phyloP scores from a whole-genome alignment of 2,113 vertebrate species.

The Nannobrachium achirus region DNA sequence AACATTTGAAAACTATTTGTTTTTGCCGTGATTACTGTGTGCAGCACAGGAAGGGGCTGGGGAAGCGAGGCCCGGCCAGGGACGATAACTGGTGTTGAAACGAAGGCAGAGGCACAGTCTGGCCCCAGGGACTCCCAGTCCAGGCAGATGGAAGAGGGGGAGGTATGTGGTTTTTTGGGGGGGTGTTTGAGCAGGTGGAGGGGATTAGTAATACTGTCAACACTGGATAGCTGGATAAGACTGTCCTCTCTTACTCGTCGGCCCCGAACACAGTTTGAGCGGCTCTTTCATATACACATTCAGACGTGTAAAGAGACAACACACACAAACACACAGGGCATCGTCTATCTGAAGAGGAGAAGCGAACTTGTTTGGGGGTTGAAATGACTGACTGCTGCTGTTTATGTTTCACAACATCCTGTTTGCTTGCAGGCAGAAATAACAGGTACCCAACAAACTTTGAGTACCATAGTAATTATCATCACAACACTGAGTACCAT shows the following conservation, averaged over 20 bases:
- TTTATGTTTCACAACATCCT: slow-evolving; percentile 8
- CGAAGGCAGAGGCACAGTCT: slow-evolving; percentile 62
- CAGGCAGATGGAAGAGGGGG: slow-evolving; percentile 72
- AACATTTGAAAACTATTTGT: slow-evolving; percentile 87
- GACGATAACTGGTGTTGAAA: slow-evolving; percentile 78
- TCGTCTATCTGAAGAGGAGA: slow-evolving; percentile 30
- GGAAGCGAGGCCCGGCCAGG: slow-evolving; percentile 67
- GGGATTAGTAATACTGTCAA: slow-evolving; percentile 98
- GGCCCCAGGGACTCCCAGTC: slow-evolving; percentile 72
- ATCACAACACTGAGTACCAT: too few relatives aligned
- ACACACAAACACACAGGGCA: slow-evolving; percentile 38
- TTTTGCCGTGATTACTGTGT: slow-evolving; percentile 81
- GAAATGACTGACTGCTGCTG: slow-evolving; percentile 28
- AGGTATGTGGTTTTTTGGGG: slow-evolving; percentile 77
- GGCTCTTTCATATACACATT: slow-evolving; percentile 67
- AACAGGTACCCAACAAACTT: too few relatives aligned
- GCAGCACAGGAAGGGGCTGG: slow-evolving; percentile 57
- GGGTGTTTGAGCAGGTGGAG: slow-evolving; percentile 98
- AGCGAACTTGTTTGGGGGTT: slow-evolving; percentile 24
- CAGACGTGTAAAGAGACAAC: slow-evolving; percentile 55
- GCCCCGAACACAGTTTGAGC: slow-evolving; percentile 65
- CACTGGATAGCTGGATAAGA: slow-evolving; percentile 86
- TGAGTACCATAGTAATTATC: too few relatives aligned
- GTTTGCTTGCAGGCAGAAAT: too few relatives aligned
- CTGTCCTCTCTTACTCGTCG: slow-evolving; percentile 71